Evolutionary conservation across 2,797 vertebrate genomes (phyloP).

Genomic region (Psittacula echo): DNA sequence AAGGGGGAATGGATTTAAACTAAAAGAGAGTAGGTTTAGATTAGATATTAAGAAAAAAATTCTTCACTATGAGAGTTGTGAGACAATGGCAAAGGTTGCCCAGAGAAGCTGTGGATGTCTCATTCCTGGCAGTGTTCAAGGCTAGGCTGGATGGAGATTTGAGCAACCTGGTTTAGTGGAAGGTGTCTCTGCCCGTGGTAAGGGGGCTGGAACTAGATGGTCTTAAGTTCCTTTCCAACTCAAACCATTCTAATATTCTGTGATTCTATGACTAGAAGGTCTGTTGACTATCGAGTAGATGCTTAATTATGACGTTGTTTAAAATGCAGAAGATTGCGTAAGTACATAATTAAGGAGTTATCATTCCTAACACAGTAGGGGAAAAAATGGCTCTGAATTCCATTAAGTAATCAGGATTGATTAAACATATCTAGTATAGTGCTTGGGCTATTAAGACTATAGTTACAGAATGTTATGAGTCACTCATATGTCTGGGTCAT

Average conservation of each 20-base stretch:
- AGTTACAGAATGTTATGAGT: background rate
- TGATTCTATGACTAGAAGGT: background rate
- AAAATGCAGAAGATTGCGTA: constrained; percentile 4
- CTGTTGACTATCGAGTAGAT: background rate
- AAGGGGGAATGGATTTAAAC: background rate
- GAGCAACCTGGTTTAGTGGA: background rate
- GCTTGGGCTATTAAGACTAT: background rate
- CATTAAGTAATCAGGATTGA: constrained; percentile 47
- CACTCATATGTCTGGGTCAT: background rate
- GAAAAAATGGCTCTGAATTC: constrained; percentile 28
- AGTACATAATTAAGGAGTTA: constrained; percentile 21
- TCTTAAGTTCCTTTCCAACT: background rate
- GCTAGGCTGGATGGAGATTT: background rate
- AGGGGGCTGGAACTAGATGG: background rate
- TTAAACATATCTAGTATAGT: background rate
- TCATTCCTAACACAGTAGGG: background rate
- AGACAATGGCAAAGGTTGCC: no score
- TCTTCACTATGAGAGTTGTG: background rate
- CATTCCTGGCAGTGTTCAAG: background rate
- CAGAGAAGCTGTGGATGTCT: background rate
- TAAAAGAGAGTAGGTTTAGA: background rate
- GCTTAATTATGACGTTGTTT: constrained; percentile 27
- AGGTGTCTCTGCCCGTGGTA: background rate
- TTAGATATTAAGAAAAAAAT: background rate
- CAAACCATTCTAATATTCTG: background rate